A percentile compares a stretch with the other conserved stretches of the same genome.
Evolutionary conservation across 2,797 vertebrate genomes (phyloP).

Genomic region (Trachops cirrhosus): DNA sequence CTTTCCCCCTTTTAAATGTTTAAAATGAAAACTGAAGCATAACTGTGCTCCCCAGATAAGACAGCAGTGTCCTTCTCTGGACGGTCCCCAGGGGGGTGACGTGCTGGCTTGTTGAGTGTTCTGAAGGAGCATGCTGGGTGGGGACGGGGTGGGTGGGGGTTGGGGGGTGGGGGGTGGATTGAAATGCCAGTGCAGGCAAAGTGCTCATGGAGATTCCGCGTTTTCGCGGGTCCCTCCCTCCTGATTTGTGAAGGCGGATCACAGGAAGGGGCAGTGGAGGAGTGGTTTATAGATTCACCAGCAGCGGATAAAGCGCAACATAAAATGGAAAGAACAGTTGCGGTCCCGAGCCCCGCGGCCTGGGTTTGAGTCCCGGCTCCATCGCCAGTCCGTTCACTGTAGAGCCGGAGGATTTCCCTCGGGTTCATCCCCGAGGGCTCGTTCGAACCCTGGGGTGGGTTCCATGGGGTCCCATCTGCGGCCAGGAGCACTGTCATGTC

Average conservation of each 20-base stretch:
- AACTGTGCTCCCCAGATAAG: accelerated
- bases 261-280: neutral
- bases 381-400: accelerated
- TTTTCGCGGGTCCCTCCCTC: too few species aligned
- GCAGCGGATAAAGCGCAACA: neutral
- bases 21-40: neutral
- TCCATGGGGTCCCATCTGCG: neutral
- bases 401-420: neutral
- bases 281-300: neutral
- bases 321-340: neutral
- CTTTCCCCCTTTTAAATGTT: neutral
- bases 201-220: too few species aligned
- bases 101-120: too few species aligned
- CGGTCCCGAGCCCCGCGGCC: neutral
- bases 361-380: neutral
- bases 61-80: neutral
- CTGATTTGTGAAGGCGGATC: neutral
- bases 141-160: too few species aligned
- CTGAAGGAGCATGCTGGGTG: too few species aligned
- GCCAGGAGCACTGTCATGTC: neutral
- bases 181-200: too few species aligned
- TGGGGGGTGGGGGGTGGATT: too few species aligned
- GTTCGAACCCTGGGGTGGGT: neutral
- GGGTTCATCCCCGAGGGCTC: neutral
- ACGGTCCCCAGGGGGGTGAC: neutral